Evolutionary conservation across 2,113 vertebrate genomes (phyloP).

Genomic region (Rynchops niger): DNA sequence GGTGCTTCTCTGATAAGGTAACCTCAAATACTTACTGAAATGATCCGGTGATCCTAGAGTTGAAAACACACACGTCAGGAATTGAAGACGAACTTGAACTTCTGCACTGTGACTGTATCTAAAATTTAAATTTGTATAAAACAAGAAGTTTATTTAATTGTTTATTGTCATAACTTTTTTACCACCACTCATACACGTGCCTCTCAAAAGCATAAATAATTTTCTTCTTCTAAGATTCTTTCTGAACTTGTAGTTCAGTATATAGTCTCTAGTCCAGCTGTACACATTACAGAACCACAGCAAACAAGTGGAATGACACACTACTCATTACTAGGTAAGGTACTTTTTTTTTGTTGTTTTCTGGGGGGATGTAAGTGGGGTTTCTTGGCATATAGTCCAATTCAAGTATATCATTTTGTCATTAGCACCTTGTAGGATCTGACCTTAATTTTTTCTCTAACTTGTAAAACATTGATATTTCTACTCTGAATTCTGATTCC

Average conservation of each 20-base stretch:
- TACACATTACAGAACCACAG: neutral
- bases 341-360: neutral
- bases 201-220: neutral
- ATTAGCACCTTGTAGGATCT: neutral
- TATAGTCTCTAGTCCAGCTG: neutral
- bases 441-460: neutral
- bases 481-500: neutral
- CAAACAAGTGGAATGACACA: neutral
- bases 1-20: neutral
- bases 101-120: constrained; percentile 98
- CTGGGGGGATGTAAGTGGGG: accelerated
- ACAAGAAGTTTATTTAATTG: neutral
- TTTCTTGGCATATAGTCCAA: neutral
- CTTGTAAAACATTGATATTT: neutral
- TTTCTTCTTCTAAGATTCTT: neutral
- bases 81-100: constrained; percentile 97
- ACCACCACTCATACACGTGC: accelerated
- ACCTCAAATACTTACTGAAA: constrained; percentile 86
- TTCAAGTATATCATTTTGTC: neutral
- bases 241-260: neutral
- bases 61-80: constrained; percentile 98
- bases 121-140: constrained; percentile 15
- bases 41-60: constrained; percentile 97
- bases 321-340: accelerated
- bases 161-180: neutral